phyloP scores from a whole-genome alignment of 2,113 vertebrate genomes.

The Oplegnathus fasciatus region DNA sequence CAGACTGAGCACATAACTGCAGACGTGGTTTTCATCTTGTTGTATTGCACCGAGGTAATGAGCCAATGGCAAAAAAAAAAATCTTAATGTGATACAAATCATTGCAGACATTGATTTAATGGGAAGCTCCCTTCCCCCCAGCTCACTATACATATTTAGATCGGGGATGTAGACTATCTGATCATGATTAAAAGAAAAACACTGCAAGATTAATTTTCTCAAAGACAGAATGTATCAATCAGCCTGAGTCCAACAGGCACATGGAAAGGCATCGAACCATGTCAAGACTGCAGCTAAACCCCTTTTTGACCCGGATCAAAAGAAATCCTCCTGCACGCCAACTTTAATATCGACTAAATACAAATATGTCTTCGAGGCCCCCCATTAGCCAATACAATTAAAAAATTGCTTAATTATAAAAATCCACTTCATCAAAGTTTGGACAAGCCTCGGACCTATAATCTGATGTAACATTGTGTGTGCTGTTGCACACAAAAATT shows the following conservation, averaged over 20 bases:
- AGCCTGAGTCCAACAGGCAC: neutral
- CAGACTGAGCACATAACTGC: conserved; percentile 12
- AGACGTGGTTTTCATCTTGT: conserved; percentile 32
- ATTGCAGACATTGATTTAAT: conserved; percentile 46
- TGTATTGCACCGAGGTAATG: conserved; percentile 29
- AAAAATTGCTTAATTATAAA: neutral
- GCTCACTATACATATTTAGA: conserved; percentile 9
- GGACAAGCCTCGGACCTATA: neutral
- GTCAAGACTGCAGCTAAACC: conserved; percentile 14
- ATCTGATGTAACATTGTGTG: neutral
- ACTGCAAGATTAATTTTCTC: conserved; percentile 19
- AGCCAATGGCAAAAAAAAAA: conserved; percentile 29
- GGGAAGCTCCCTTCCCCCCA: neutral
- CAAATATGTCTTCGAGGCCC: neutral
- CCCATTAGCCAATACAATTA: neutral
- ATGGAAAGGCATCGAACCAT: neutral
- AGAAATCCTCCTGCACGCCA: conserved; percentile 1
- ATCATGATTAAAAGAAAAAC: conserved; percentile 3
- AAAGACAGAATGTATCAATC: conserved; percentile 23
- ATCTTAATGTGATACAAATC: conserved; percentile 43
- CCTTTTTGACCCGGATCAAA: conserved; percentile 10
- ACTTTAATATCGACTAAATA: neutral
- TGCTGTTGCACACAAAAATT: neutral
- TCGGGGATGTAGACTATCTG: neutral
- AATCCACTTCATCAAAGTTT: neutral